Evolutionary conservation across 2,888 invertebrate genomes (phyloP), one percentile per base, ranked within the genome.

Genomic region (Tanytarsus gracilentus): DNA sequence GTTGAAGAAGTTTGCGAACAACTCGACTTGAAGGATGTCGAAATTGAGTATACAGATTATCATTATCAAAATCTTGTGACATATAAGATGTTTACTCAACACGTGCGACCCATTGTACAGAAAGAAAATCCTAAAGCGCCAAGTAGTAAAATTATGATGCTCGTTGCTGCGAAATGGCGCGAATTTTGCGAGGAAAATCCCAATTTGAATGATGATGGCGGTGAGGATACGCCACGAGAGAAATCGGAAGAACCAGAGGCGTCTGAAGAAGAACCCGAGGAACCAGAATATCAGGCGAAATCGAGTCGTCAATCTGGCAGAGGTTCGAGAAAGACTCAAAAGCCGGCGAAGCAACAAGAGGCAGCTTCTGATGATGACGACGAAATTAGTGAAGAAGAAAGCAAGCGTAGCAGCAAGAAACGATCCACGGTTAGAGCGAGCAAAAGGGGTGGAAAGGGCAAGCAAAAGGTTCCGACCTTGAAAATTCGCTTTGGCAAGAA

Each of bases 151-250:
- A 77, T 98, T 61, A 94, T 96, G 86, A 93, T 94, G 85, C 76
- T 98, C 64, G 90, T 98, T 16, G 94, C 94, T 1, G 98, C 98
- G 1, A 98, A 98, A 70, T 99, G 97, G 95, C 82, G 96, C 23
- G 88, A 97, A 70, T 99, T 98, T 75, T 87, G 86, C 58, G 87
- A 86, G 67, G 78, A 83, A 8, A 91, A 91, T 76, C 89, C 91
- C 0, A 81, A 88, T 69, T 76, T 73, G 33, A 75, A 73, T 59
- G 77, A 76, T n/a, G 77, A 78, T 16, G 69, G 66, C 1, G 63
- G 64, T 16, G 50, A 11, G 3, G 59, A 33, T 11, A 50, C 30
- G 36, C 67, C 65, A 29, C 68, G 65, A 23, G 66, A 62, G 9
- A 61, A 68, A 48, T 71, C 70, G 60, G 76, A 75, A 36, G 68